Evolutionary conservation across 2,113 vertebrate genomes (phyloP).

Genomic region (Cynoglossus semilaevis): DNA sequence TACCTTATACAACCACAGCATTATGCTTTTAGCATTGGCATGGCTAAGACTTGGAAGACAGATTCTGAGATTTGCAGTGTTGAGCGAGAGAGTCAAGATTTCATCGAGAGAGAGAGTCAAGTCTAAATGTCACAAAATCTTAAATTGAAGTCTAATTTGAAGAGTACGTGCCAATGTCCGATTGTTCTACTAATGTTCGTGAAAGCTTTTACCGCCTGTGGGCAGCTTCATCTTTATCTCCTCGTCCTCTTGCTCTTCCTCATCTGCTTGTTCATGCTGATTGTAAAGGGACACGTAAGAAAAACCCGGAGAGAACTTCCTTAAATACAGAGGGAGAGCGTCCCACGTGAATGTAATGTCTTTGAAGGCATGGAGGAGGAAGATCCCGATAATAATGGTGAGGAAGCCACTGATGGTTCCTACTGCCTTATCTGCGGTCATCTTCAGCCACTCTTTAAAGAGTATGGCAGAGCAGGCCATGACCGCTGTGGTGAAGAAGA

Average conservation of each 20-base stretch:
- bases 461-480: slow-evolving; percentile 84
- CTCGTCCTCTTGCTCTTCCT: slow-evolving; percentile 37
- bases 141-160: no score
- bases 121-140: no score
- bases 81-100: no score
- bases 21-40: no score
- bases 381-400: slow-evolving; percentile 80
- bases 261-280: slow-evolving; percentile 29
- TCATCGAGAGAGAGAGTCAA: no score
- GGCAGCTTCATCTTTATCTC: background rate
- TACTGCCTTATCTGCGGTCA: slow-evolving; percentile 70
- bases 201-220: no score
- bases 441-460: slow-evolving; percentile 84
- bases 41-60: no score
- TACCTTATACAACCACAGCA: no score
- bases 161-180: no score
- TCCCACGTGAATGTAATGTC: slow-evolving; percentile 73
- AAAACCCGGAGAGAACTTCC: slow-evolving; percentile 41
- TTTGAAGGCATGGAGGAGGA: slow-evolving; percentile 81
- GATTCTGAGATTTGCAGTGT: no score
- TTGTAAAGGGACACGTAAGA: slow-evolving; percentile 57
- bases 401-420: slow-evolving; percentile 83
- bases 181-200: no score
- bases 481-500: slow-evolving; percentile 83
- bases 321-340: slow-evolving; percentile 78